Evolutionary conservation across 2,797 vertebrate genomes (phyloP), one percentile per base, ranked within the genome.

Genomic region (Distichodus sexfasciatus): DNA sequence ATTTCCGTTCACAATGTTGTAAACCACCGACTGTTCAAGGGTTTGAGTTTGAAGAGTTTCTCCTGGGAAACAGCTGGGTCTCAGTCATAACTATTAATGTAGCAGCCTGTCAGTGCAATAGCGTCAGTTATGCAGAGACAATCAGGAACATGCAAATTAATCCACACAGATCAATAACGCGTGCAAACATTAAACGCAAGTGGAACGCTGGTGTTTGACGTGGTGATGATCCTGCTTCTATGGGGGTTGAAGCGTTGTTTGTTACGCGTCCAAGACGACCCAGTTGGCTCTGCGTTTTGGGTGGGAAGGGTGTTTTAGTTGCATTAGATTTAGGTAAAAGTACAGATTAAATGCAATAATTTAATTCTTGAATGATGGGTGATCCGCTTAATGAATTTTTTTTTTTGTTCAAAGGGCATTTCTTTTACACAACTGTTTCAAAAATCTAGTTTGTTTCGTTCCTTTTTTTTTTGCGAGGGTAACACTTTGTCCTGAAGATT

Each of bases 41-140:
- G 41, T 43, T 71, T 60, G 19, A 12, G 31, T 69, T 41, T 47
- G 65, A 50, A 50, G 51, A 4, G 1, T 24, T 35, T 72, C 26
- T 47, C 36, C 55, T 69, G 73, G 65, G 23, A 64, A 57, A 55
- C 24, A 55, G 28, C 33, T 24, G 19, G 2, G 43, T 65, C 38
- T 55, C 29, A 63, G 43, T 64, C 48, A 57, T 15, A 60, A 61
- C 51, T 68, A 58, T 76, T 66, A 69, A 78, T 80, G 76, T 74
- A 80, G 73, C 64, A 71, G 68, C 53, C 69, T 61, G 47, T 75
- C 68, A 73, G 71, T 77, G 76, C 71, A 78, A 75, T 76, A 74
- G 76, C 46, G 47, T 74, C 54, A 44, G 36, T 64, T 74, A 74
- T 69, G 76, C 79, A 80, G 79, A 71, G 79, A 78, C 79, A 80